phyloP scores from a whole-genome alignment of 2,888 invertebrate genomes.

The Megaustenia siamemsis region DNA sequence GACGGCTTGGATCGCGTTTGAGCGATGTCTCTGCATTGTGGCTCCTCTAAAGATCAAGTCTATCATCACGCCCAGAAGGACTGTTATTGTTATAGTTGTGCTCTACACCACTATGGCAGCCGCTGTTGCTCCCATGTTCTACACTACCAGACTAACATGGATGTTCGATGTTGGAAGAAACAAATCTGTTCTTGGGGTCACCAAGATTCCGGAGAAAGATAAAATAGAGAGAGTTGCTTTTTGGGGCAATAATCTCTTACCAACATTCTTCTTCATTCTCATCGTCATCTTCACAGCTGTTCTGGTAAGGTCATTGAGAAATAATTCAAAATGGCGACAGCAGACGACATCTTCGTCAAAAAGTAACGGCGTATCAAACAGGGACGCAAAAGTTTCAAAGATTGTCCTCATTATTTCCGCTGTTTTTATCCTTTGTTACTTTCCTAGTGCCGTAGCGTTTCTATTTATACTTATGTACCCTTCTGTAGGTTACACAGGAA shows the following conservation, averaged over 20 bases:
- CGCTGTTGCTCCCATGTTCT: neutral
- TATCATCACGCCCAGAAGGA: neutral
- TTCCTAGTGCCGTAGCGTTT: neutral
- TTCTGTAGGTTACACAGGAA: neutral
- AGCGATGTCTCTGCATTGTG: constrained; percentile 1
- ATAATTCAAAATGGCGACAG: constrained; percentile 19
- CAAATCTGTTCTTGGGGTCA: neutral
- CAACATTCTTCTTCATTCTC: neutral
- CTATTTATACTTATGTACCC: neutral
- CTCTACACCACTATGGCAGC: neutral
- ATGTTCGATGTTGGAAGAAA: neutral
- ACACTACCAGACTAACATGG: neutral
- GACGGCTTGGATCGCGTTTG: constrained; percentile 5
- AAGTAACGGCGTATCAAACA: neutral
- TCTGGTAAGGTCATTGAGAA: neutral
- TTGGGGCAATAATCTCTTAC: constrained; percentile 13
- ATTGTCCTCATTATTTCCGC: neutral
- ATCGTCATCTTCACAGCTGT: neutral
- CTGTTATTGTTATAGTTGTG: neutral
- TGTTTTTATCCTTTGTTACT: constrained; percentile 16
- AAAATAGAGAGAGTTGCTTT: neutral
- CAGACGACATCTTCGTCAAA: neutral
- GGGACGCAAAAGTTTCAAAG: constrained; percentile 19
- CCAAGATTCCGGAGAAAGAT: neutral
- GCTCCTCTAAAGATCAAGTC: constrained; percentile 12